These are phyloP conservation scores for Hexactinellida sp. DNA, from an alignment of 37 sponge, comb jelly and placozoan species.

Conservation along the genomic window DNA sequence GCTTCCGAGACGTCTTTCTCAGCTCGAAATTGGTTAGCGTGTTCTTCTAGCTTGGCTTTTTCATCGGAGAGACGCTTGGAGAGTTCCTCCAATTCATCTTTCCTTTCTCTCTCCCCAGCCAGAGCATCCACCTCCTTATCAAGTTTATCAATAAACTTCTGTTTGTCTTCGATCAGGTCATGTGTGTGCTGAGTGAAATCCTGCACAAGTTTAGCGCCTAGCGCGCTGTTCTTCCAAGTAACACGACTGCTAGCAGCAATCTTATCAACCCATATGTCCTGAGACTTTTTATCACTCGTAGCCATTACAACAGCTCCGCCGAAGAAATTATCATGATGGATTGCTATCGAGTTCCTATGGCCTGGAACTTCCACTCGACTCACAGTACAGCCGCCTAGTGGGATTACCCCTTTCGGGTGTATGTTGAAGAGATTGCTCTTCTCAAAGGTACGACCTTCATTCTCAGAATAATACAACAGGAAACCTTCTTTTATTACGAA, in stretches of 20 bases:
- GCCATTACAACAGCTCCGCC: not conserved
- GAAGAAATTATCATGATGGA: conserved; percentile 50
- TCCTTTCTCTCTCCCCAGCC: conserved; percentile 58
- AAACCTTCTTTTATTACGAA: conserved; percentile 93
- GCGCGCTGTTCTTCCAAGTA: conserved; percentile 90
- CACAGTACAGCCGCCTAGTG: conserved; percentile 72
- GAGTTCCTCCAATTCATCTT: conserved; percentile 52
- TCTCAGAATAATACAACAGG: conserved; percentile 81
- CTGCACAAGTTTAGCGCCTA: conserved; percentile 68
- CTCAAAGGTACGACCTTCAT: conserved; percentile 66
- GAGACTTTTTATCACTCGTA: not conserved
- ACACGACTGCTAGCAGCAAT: not conserved
- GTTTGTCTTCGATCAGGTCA: conserved; percentile 54
- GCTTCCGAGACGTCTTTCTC: conserved; percentile 43
- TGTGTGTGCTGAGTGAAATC: conserved; percentile 66
- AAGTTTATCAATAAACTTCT: conserved; percentile 53
- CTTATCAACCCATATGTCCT: not conserved
- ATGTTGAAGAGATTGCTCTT: conserved; percentile 76
- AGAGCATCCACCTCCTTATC: conserved; percentile 49
- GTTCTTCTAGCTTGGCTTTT: conserved; percentile 49
- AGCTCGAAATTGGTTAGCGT: conserved; percentile 47
- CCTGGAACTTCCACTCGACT: conserved; percentile 37
- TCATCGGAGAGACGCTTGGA: conserved; percentile 78
- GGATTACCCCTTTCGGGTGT: conserved; percentile 98
- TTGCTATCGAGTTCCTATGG: conserved; percentile 57